phyloP scores from a whole-genome alignment of 2,113 vertebrate species.

The Pardalotus punctatus region DNA sequence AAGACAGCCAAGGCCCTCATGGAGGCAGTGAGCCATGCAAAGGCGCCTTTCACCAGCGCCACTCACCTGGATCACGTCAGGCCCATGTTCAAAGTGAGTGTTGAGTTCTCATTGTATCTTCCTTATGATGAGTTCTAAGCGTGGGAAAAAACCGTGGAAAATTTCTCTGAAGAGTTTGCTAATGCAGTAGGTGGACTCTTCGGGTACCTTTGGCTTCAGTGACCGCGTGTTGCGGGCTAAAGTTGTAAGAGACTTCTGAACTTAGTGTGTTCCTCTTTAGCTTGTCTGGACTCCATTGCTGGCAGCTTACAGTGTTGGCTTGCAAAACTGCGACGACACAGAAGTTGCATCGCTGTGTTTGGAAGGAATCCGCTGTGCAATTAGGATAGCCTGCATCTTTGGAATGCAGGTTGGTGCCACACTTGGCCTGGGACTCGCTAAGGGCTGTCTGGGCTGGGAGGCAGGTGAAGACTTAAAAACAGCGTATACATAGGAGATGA shows the following conservation, averaged over 20 bases:
- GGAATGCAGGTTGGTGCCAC: constrained; percentile 87
- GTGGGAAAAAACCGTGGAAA: background rate
- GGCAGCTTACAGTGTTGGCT: constrained; percentile 93
- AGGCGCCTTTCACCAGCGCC: constrained; percentile 94
- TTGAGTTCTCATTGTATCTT: background rate
- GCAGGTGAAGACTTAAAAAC: background rate
- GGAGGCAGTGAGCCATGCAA: constrained; percentile 96
- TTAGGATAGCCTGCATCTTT: constrained; percentile 95
- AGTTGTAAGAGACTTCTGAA: background rate
- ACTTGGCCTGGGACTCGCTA: background rate
- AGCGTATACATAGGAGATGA: background rate
- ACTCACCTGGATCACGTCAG: constrained; percentile 95
- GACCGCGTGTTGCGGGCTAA: background rate
- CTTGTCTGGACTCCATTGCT: constrained; percentile 93
- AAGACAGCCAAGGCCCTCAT: constrained; percentile 97
- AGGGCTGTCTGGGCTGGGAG: background rate
- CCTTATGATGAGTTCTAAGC: background rate
- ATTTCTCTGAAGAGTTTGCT: background rate
- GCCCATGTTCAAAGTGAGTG: constrained; percentile 95
- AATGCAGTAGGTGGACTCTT: background rate
- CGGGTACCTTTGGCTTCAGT: background rate
- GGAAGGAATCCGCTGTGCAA: constrained; percentile 95
- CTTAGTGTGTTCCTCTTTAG: constrained; percentile 64
- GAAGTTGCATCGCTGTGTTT: constrained; percentile 93
- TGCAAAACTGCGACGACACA: constrained; percentile 96